phyloP scores from a whole-genome alignment of 2,113 vertebrate species.

The Ranitomeya imitator region DNA sequence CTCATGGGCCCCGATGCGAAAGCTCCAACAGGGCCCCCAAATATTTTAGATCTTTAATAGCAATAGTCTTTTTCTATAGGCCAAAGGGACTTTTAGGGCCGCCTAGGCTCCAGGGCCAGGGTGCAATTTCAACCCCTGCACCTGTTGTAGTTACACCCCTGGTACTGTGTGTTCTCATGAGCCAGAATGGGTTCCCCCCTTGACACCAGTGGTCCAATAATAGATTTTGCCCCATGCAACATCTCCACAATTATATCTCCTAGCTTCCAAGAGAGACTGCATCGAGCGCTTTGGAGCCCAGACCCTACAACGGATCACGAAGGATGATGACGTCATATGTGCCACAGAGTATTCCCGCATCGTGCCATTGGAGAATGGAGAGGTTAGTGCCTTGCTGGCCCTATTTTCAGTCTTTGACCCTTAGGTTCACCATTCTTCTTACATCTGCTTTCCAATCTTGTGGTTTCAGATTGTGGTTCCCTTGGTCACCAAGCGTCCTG shows the following conservation, averaged over 20 bases:
- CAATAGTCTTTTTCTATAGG: no score
- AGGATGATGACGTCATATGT: conserved; percentile 83
- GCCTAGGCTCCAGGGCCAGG: no score
- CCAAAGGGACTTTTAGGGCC: no score
- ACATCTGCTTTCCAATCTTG: not conserved
- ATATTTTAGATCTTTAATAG: no score
- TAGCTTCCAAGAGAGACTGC: conserved; percentile 93
- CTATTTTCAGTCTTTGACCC: not conserved
- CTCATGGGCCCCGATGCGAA: no score
- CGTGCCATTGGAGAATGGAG: conserved; percentile 93
- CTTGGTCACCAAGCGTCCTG: conserved; percentile 92
- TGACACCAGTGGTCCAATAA: not conserved
- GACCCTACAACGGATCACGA: conserved; percentile 83
- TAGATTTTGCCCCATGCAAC: not conserved
- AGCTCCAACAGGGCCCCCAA: no score
- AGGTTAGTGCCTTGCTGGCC: conserved; percentile 72
- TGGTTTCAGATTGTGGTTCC: conserved; percentile 87
- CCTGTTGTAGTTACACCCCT: no score
- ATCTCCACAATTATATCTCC: not conserved
- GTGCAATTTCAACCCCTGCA: no score
- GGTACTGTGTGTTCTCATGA: not conserved
- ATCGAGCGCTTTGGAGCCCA: conserved; percentile 87
- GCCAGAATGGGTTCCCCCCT: not conserved
- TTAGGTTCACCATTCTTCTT: not conserved
- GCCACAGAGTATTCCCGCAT: conserved; percentile 92